These are phyloP conservation scores for Diplazon laetatorius DNA, from an alignment of 2,888 invertebrate species.

Conservation along the genomic window DNA sequence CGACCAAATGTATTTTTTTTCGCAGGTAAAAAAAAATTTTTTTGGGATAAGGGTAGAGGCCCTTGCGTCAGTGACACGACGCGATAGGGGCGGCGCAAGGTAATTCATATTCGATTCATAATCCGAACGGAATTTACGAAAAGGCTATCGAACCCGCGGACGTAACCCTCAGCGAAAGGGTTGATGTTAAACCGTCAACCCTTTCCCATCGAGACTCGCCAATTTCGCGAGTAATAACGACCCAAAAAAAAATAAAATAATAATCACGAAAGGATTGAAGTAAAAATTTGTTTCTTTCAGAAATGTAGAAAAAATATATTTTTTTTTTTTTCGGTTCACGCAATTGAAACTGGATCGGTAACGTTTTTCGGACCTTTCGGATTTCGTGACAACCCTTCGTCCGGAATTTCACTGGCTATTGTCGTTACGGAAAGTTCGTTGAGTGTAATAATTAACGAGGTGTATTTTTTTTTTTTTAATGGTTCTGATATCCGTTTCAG, in stretches of 20 bases:
- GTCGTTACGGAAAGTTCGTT: too few species aligned
- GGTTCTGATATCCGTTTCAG: too few species aligned
- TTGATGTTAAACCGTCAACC: conserved; percentile 33
- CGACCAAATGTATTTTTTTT: neutral
- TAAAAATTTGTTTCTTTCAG: conserved; percentile 11
- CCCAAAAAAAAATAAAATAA: conserved; percentile 19
- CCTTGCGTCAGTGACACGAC: neutral
- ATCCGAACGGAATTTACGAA: neutral
- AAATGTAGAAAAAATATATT: conserved; percentile 22
- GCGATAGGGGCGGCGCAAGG: conserved; percentile 10
- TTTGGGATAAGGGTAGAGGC: neutral
- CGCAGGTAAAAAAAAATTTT: neutral
- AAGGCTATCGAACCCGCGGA: neutral
- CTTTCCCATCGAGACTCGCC: conserved; percentile 18
- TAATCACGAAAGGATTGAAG: conserved; percentile 15
- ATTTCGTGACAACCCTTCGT: too few species aligned
- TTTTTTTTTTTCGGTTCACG: neutral
- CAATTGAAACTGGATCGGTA: too few species aligned
- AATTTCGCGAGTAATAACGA: neutral
- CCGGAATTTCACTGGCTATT: too few species aligned
- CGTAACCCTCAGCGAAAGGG: conserved; percentile 48
- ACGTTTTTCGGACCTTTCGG: too few species aligned
- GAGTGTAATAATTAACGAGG: too few species aligned
- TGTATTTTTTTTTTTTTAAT: too few species aligned
- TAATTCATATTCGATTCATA: conserved; percentile 17